phyloP scores from a whole-genome alignment of 2,797 vertebrate genomes.

The Austrolebias charrua region DNA sequence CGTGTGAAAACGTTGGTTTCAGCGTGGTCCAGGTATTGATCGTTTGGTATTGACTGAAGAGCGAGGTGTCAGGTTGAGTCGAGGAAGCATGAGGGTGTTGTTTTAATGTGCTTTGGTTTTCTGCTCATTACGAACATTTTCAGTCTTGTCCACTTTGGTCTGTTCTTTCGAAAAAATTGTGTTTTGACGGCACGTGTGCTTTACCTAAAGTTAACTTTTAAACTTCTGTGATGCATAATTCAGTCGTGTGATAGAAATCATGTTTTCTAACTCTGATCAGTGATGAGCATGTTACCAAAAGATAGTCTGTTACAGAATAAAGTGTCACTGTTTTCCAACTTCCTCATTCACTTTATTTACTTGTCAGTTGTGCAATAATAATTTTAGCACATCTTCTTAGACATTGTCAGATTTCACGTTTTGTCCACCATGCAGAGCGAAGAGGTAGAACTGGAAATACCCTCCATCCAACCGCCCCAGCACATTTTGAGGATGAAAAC shows the following conservation, averaged over 20 bases:
- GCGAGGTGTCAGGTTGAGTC: constrained; percentile 61
- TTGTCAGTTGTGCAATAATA: constrained; percentile 20
- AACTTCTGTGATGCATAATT: neutral
- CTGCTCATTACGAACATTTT: constrained; percentile 45
- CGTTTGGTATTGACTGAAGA: constrained; percentile 60
- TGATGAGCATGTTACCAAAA: constrained; percentile 2
- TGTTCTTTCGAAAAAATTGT: constrained; percentile 19
- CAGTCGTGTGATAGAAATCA: neutral
- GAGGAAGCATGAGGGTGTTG: constrained; percentile 39
- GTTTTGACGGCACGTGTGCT: neutral
- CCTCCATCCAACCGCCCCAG: too few relatives aligned
- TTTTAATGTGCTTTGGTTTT: constrained; percentile 40
- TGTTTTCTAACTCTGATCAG: constrained; percentile 15
- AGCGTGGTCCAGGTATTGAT: constrained; percentile 64
- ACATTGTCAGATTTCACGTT: constrained; percentile 5
- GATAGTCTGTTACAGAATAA: constrained; percentile 33
- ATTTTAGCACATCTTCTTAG: neutral
- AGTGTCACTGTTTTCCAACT: neutral
- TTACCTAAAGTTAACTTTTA: neutral
- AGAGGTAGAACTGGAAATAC: too few relatives aligned
- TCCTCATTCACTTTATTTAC: constrained; percentile 7
- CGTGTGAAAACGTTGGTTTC: constrained; percentile 69
- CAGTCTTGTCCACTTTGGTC: constrained; percentile 1
- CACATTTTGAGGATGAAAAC: too few relatives aligned
- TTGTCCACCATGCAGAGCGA: neutral